Evolutionary conservation across 2,888 invertebrate genomes (phyloP), one percentile per base, ranked within the genome.

Genomic region (Phlogophora meticulosa): DNA sequence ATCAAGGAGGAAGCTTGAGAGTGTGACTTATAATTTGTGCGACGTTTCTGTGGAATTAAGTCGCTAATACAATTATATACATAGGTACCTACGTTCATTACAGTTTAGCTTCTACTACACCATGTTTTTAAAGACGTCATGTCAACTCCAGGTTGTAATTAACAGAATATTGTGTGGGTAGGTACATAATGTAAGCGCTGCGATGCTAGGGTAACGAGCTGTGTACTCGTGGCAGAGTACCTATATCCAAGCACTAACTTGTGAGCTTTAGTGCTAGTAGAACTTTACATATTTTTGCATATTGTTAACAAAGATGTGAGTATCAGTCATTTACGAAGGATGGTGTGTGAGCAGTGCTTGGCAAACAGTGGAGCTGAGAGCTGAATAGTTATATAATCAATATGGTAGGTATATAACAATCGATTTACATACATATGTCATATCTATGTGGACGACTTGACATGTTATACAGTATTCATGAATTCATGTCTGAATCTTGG

Each of bases 1-100:
- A 81, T 74, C 69, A 77, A 40, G 48, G 49, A 40, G 48, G 49
- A 58, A 53, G 62, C 58, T 68, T 57, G 52, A 49, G 58, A 69
- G 52, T 57, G 67, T 48, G 57, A 67, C 66, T 72, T 53, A 59
- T 40, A 57, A 61, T 51, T 61, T 28, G 22, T 38, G 57, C n/a
- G 40, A 46, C 9, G 42, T 64, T 73, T 73, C 64, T 52, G 56
- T 45, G 36, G 36, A 55, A 66, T 65, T 38, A 43, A 60, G 38
- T 38, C 15, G 13, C 9, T 36, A 38, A 43, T 53, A 40, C 32
- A 43, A 68, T 56, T 36, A 42, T 11, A n/a, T 49, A 43, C 3
- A 3, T 42, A 38, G 20, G 28, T 40, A 55, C 13, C 7, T 9
- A 38, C 4, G 13, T 20, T 24, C 49, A 28, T 36, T 34, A 68